Evolutionary conservation across 1,140 invertebrate genomes (phyloP).

Genomic region (Mycetomoellerius zeteki): DNA sequence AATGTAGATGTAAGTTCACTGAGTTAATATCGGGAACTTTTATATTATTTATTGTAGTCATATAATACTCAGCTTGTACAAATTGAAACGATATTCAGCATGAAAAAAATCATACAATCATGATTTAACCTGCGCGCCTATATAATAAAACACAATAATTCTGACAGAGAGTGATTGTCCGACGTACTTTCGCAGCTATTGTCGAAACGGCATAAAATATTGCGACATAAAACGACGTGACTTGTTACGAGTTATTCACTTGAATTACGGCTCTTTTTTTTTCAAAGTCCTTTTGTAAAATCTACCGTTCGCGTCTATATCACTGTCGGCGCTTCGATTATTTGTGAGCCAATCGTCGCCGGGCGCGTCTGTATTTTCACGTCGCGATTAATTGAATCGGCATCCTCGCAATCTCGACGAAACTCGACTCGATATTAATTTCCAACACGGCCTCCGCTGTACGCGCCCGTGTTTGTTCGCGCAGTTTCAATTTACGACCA

Average conservation of each 20-base stretch:
- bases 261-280: conserved; percentile 3
- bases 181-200: neutral
- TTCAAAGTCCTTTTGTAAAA: conserved; percentile 26
- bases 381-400: conserved; percentile 60
- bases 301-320: conserved; percentile 23
- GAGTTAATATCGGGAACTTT: neutral
- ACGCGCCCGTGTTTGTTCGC: conserved; percentile 54
- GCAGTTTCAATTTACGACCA: conserved; percentile 61
- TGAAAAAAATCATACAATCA: neutral
- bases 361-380: conserved; percentile 44
- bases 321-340: conserved; percentile 35
- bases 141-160: neutral
- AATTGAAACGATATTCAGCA: conserved; percentile 3
- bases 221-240: neutral
- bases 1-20: neutral
- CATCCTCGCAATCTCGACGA: conserved; percentile 46
- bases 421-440: conserved; percentile 61
- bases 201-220: neutral
- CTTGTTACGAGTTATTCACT: conserved; percentile 8
- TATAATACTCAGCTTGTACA: neutral
- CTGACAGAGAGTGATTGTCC: neutral
- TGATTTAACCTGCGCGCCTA: neutral
- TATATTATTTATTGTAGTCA: neutral
- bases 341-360: conserved; percentile 46
- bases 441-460: conserved; percentile 42